phyloP scores from a whole-genome alignment of 1,140 invertebrate genomes.

The Tetramorium alpestre region DNA sequence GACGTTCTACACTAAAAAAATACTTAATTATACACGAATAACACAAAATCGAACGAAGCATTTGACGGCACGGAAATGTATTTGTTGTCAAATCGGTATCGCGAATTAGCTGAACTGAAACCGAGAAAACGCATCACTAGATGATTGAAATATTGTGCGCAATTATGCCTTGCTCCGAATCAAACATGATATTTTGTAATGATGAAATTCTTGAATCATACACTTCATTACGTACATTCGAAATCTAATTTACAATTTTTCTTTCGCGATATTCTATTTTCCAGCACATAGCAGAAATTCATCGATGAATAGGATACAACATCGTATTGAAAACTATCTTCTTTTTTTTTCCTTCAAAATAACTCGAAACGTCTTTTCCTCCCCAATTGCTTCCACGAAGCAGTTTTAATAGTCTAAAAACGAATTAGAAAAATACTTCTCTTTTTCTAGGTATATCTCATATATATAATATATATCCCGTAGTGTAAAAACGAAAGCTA shows the following conservation, averaged over 20 bases:
- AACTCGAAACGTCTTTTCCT: constrained; percentile 12
- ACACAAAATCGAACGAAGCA: background rate
- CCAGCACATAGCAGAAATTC: constrained; percentile 22
- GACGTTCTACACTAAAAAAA: constrained; percentile 16
- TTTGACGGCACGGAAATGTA: background rate
- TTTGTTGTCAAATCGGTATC: background rate
- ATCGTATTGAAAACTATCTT: constrained; percentile 59
- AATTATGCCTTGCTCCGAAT: background rate
- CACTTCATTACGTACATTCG: background rate
- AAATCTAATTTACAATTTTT: constrained; percentile 34
- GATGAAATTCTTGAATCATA: background rate
- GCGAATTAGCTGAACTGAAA: background rate
- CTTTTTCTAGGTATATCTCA: constrained; percentile 59
- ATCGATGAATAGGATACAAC: constrained; percentile 50
- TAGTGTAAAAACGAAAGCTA: constrained; percentile 63
- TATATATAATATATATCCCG: constrained; percentile 66
- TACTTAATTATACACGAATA: constrained; percentile 11
- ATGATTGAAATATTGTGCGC: background rate
- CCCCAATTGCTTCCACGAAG: constrained; percentile 55
- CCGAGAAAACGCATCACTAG: background rate
- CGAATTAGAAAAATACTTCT: constrained; percentile 74
- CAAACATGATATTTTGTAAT: background rate
- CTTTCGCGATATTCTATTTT: constrained; percentile 8
- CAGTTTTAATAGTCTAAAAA: constrained; percentile 69
- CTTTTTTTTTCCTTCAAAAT: constrained; percentile 36